Percentiles rank a stretch among this genome's conserved stretches.
These are phyloP conservation scores for Sebastiscus tertius DNA, from an alignment of 2,797 vertebrate species.

Conservation along the genomic window DNA sequence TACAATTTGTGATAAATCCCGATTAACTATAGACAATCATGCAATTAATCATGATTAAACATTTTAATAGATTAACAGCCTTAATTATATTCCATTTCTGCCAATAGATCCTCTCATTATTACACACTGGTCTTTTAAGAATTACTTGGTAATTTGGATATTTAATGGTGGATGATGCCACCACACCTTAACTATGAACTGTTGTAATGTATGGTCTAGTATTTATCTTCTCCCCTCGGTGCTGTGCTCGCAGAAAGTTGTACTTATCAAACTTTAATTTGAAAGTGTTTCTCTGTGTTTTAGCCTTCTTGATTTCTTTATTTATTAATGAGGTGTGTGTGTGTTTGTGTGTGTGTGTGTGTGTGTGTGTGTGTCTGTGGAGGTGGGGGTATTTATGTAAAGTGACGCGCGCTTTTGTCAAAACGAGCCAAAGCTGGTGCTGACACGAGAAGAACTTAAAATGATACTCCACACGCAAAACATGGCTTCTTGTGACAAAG, in stretches of 20 bases:
- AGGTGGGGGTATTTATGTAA: too few species aligned
- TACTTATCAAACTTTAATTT: conserved; percentile 31
- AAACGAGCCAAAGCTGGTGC: not conserved
- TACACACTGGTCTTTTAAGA: too few species aligned
- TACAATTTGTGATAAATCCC: too few species aligned
- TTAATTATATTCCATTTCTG: too few species aligned
- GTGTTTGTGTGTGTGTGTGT: not conserved
- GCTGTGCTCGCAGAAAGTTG: not conserved
- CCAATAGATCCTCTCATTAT: too few species aligned
- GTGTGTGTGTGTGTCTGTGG: too few species aligned
- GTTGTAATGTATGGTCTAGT: not conserved
- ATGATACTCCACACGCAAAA: conserved; percentile 4
- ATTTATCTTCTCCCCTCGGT: conserved; percentile 8
- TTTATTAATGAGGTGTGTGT: conserved; percentile 19
- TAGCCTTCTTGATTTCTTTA: conserved; percentile 17
- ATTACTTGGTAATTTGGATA: too few species aligned
- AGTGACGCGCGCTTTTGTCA: too few species aligned
- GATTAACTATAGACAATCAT: too few species aligned
- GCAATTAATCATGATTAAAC: too few species aligned
- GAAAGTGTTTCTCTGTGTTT: conserved; percentile 3
- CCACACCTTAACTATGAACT: not conserved
- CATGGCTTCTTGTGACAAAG: conserved; percentile 7
- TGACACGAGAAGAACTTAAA: conserved; percentile 6
- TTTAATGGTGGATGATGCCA: too few species aligned
- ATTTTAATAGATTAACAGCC: too few species aligned